phyloP scores from a whole-genome alignment of 1,140 invertebrate species.

The Eumaeus atala region DNA sequence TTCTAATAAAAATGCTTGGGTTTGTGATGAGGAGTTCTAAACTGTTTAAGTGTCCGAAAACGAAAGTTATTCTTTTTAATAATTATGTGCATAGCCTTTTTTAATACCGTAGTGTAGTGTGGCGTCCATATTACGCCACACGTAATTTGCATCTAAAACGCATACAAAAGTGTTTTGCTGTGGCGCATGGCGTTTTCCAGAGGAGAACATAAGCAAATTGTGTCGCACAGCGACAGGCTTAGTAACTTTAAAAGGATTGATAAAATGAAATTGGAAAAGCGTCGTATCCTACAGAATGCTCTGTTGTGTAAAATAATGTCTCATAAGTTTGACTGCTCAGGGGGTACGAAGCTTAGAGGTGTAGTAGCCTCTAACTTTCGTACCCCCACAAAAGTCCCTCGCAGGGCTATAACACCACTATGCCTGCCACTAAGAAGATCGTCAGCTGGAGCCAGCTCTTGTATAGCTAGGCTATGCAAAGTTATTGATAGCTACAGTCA shows the following conservation, averaged over 20 bases:
- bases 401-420: too few species aligned
- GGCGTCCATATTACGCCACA: slow-evolving; percentile 22
- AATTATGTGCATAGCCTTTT: slow-evolving; percentile 1
- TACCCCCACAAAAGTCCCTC: too few species aligned
- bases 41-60: not conserved
- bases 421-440: too few species aligned
- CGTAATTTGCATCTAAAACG: slow-evolving; percentile 20
- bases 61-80: not conserved
- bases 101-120: slow-evolving; percentile 21
- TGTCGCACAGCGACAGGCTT: not conserved
- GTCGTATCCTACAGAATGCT: not conserved
- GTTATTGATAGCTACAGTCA: too few species aligned
- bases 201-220: not conserved
- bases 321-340: too few species aligned
- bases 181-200: slow-evolving; percentile 11
- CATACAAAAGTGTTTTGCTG: slow-evolving; percentile 24
- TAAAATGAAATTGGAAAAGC: not conserved
- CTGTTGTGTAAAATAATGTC: too few species aligned
- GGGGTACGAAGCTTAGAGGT: too few species aligned
- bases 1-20: not conserved
- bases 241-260: not conserved
- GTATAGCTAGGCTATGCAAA: too few species aligned
- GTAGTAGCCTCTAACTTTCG: too few species aligned
- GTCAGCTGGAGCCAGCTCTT: too few species aligned
- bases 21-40: not conserved